Evolutionary conservation across 2,113 vertebrate species (phyloP).

Genomic region (Peucedramus taeniatus): DNA sequence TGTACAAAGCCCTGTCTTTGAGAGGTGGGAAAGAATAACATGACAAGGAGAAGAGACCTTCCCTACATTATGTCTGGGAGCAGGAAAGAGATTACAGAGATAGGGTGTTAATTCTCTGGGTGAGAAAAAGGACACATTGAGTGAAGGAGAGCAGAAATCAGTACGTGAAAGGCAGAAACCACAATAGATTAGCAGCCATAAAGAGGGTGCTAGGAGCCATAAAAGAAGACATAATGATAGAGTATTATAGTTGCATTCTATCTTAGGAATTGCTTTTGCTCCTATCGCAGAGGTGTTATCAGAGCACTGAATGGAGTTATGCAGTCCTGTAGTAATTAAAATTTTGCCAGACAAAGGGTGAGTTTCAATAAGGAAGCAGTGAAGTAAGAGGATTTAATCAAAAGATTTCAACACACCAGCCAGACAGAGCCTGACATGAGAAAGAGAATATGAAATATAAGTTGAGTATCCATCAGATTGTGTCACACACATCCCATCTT

Average conservation of each 20-base stretch:
- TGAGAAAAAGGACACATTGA: neutral
- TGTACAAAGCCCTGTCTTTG: neutral
- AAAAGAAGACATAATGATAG: conserved; percentile 34
- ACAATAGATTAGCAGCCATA: conserved; percentile 31
- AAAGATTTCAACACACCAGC: neutral
- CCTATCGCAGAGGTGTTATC: neutral
- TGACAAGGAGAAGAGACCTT: neutral
- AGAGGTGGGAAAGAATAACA: neutral
- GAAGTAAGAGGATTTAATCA: conserved; percentile 24
- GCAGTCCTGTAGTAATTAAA: conserved; percentile 45
- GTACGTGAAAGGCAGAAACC: neutral
- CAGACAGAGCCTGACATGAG: neutral
- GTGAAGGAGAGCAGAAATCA: conserved; percentile 28
- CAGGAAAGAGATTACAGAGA: neutral
- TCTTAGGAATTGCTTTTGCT: conserved; percentile 44
- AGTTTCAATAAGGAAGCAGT: neutral
- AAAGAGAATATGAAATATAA: neutral
- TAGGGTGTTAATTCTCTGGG: neutral
- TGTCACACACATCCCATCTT: neutral
- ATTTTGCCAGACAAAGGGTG: conserved; percentile 30
- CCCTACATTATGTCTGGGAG: neutral
- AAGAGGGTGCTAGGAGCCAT: conserved; percentile 33
- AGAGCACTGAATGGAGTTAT: conserved; percentile 12
- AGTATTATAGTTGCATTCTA: conserved; percentile 17
- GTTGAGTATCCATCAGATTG: neutral